Percentiles rank a stretch among this genome's conserved stretches.
Conservation (phyloP, 2,113 vertebrate species). For the Petromus typicus region DNA sequence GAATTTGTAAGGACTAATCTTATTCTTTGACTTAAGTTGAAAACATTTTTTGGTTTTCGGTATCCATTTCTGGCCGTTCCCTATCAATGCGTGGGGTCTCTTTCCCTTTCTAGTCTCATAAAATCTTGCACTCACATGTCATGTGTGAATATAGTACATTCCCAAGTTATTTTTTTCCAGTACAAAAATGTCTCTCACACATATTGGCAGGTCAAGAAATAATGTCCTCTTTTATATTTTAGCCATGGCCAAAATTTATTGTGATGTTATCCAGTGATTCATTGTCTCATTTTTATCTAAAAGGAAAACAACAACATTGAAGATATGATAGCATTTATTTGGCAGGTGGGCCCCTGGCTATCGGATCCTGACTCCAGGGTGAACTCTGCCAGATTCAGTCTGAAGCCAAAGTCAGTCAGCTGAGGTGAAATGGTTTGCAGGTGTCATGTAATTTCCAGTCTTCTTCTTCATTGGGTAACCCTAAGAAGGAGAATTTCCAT, state of each 20-base stretch:
- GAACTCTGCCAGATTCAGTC: background rate
- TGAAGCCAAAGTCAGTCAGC: slow-evolving; percentile 16
- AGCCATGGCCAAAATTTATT: slow-evolving; percentile 53
- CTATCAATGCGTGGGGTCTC: slow-evolving; percentile 57
- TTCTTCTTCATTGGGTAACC: slow-evolving; percentile 18
- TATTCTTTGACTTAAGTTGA: slow-evolving; percentile 63
- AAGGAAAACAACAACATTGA: slow-evolving; percentile 47
- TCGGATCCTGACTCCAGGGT: slow-evolving; percentile 16
- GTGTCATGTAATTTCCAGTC: slow-evolving; percentile 41
- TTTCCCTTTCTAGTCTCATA: slow-evolving; percentile 41
- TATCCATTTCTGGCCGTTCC: slow-evolving; percentile 27
- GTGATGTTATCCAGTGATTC: slow-evolving; percentile 35
- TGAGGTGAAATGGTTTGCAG: slow-evolving; percentile 50
- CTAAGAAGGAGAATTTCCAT: slow-evolving; percentile 61
- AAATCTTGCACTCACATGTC: slow-evolving; percentile 57
- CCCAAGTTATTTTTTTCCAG: slow-evolving; percentile 54
- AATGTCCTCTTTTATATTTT: slow-evolving; percentile 48
- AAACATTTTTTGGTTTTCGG: slow-evolving; percentile 40
- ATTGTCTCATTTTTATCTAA: slow-evolving; percentile 61
- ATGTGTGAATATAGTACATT: slow-evolving; percentile 55
- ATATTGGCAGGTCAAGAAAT: slow-evolving; percentile 54
- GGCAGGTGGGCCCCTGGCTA: background rate
- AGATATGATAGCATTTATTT: slow-evolving; percentile 21
- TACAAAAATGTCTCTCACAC: slow-evolving; percentile 55
- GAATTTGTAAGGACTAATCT: slow-evolving; percentile 52